These are phyloP conservation scores for Periophthalmus magnuspinnatus DNA, from an alignment of 2,797 vertebrate species.

Conservation along the genomic window DNA sequence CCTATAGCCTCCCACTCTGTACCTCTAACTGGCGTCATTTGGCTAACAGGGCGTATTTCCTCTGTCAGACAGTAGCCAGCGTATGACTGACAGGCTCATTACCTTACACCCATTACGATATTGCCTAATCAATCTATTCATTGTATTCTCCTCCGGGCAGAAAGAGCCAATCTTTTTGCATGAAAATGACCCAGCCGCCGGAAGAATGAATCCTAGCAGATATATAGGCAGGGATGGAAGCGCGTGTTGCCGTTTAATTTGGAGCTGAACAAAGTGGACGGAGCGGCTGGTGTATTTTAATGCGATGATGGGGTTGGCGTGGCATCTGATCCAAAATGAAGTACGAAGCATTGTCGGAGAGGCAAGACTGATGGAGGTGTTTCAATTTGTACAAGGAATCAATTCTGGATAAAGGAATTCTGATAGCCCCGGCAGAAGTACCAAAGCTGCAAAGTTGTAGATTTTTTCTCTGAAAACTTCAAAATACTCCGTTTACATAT, in stretches of 20 bases:
- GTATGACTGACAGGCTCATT: constrained; percentile 75
- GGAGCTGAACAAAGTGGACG: constrained; percentile 40
- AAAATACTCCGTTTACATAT: no score
- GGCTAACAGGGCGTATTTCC: constrained; percentile 43
- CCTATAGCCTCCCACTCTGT: not conserved
- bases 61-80: constrained; percentile 42
- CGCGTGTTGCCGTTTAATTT: constrained; percentile 54
- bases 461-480: no score
- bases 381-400: constrained; percentile 11
- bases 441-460: no score
- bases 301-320: constrained; percentile 44
- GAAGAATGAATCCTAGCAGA: constrained; percentile 37
- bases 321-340: constrained; percentile 35
- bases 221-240: constrained; percentile 34
- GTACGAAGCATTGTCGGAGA: constrained; percentile 9
- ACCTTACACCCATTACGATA: constrained; percentile 74
- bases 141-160: constrained; percentile 60
- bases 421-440: no score
- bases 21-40: constrained; percentile 35
- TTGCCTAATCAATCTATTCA: constrained; percentile 77
- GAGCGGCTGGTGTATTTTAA: constrained; percentile 58
- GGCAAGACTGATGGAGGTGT: constrained; percentile 7
- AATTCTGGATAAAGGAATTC: not conserved
- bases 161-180: constrained; percentile 66
- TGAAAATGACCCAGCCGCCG: constrained; percentile 51